phyloP scores from a whole-genome alignment of 2,888 invertebrate species.

The Eristalis tenax region DNA sequence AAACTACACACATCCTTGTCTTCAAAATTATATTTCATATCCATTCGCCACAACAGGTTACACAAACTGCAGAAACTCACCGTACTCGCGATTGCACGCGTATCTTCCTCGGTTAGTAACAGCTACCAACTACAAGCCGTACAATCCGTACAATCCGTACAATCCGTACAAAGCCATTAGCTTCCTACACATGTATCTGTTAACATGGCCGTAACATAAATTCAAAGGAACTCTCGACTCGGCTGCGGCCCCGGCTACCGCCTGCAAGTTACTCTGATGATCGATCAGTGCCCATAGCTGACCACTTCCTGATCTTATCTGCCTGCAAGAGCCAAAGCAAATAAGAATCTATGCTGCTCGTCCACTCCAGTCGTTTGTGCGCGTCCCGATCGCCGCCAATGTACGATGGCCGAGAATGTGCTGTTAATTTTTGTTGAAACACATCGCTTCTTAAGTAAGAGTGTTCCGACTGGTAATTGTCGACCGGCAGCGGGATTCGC shows the following conservation, averaged over 20 bases:
- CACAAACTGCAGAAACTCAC: neutral
- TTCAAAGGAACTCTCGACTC: neutral
- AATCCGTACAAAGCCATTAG: constrained; percentile 1
- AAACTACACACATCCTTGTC: neutral
- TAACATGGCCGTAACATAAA: constrained; percentile 8
- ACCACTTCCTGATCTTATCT: constrained; percentile 24
- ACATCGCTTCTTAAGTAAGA: constrained; percentile 21
- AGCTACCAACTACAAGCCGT: neutral
- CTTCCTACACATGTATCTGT: neutral
- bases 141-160: neutral
- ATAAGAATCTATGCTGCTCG: constrained; percentile 4
- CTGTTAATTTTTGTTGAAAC: constrained; percentile 37
- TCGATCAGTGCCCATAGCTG: constrained; percentile 15
- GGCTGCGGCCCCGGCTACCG: neutral
- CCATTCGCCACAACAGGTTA: neutral
- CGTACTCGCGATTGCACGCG: neutral
- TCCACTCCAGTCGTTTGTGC: neutral
- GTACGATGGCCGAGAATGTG: constrained; percentile 19
- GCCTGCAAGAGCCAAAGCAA: constrained; percentile 10
- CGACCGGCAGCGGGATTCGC: neutral
- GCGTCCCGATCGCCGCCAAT: neutral
- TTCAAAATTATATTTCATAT: constrained; percentile 1
- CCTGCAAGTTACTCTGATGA: constrained; percentile 25
- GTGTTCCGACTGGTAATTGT: constrained; percentile 9
- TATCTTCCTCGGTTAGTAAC: constrained; percentile 1